These are phyloP conservation scores for Calliphora vomitoria DNA, from an alignment of 2,888 invertebrate genomes.

Conservation along the genomic window DNA sequence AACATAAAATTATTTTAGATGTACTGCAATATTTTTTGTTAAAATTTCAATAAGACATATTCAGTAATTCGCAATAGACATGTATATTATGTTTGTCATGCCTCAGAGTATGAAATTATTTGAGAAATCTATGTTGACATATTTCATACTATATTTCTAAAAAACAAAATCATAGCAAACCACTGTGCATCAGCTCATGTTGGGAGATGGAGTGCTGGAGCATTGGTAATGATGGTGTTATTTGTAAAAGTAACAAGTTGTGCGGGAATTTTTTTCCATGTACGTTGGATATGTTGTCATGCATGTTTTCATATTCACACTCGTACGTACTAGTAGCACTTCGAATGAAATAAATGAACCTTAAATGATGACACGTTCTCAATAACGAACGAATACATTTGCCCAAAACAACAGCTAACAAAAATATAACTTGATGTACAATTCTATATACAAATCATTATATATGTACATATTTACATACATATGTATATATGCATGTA, in stretches of 20 bases:
- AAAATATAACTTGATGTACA: background rate
- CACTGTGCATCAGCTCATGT: constrained; percentile 17
- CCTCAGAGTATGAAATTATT: too few species aligned
- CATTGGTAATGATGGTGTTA: background rate
- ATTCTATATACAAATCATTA: background rate
- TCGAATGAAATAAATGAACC: constrained; percentile 45
- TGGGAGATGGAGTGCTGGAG: constrained; percentile 16
- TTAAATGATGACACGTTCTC: constrained; percentile 64
- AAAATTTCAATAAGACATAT: too few species aligned
- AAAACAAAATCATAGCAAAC: background rate
- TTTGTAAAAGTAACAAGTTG: constrained; percentile 48
- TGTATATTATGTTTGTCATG: too few species aligned
- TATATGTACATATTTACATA: too few species aligned
- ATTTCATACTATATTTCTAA: too few species aligned
- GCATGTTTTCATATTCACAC: constrained; percentile 49
- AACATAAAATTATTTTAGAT: too few species aligned
- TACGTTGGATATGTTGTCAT: constrained; percentile 35
- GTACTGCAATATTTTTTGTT: too few species aligned
- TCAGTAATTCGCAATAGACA: too few species aligned
- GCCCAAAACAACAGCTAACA: background rate
- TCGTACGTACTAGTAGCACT: background rate
- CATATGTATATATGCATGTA: background rate
- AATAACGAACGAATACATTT: constrained; percentile 50
- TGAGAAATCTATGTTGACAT: too few species aligned
- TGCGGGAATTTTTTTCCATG: constrained; percentile 20